Conservation (phyloP, 2,797 vertebrate genomes). For the Pachyuromys duprasi region DNA sequence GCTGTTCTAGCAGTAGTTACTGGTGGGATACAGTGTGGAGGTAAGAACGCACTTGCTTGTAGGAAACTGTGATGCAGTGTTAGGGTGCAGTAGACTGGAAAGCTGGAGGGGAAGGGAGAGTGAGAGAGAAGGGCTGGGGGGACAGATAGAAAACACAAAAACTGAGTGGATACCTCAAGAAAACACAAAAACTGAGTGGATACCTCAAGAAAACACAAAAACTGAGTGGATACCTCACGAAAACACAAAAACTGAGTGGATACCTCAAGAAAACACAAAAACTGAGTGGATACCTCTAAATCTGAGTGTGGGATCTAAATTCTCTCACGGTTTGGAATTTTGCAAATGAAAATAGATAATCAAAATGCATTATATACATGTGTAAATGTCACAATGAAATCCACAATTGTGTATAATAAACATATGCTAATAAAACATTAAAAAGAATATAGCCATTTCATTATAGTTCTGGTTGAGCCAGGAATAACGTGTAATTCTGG, state of each 20-base stretch:
- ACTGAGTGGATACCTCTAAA: not conserved
- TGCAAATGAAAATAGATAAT: not conserved
- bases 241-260: not conserved
- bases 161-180: too few relatives aligned
- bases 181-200: not conserved
- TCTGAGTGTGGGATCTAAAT: not conserved
- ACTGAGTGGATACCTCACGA: not conserved
- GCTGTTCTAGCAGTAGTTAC: constrained; percentile 2
- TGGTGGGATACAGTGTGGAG: not conserved
- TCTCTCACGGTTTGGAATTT: not conserved
- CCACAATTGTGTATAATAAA: not conserved
- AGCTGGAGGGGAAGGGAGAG: not conserved
- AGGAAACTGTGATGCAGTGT: not conserved
- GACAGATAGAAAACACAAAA: not conserved
- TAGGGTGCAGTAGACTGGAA: not conserved
- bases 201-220: not conserved
- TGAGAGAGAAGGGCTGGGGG: not conserved
- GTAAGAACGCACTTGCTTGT: not conserved
- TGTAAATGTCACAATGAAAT: not conserved
- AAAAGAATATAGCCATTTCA: not conserved
- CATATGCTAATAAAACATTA: not conserved
- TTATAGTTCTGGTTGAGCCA: not conserved
- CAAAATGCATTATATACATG: not conserved
- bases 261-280: not conserved
- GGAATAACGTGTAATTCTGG: not conserved